These are phyloP conservation scores for Phenganax marumi DNA, from an alignment of 92 coral and sea anemone species.

Conservation along the genomic window DNA sequence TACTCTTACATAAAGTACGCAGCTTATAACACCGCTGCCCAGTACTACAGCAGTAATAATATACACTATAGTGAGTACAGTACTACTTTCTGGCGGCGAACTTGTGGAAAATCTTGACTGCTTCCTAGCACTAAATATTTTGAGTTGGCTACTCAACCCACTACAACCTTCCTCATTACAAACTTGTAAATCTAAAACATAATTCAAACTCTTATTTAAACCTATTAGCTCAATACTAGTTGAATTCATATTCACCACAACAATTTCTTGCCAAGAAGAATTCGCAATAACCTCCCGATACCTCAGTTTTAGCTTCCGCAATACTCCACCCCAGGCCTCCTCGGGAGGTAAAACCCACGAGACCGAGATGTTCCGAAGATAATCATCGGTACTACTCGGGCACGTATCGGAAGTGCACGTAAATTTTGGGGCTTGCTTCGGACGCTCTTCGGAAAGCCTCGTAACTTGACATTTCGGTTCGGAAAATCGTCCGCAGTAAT, in stretches of 20 bases:
- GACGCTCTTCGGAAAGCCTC: conserved; percentile 31
- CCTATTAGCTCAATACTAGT: not conserved
- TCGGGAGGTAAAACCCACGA: conserved; percentile 23
- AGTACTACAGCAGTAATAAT: not conserved
- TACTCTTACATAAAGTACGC: not conserved
- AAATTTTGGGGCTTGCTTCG: conserved; percentile 22
- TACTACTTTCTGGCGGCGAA: not conserved
- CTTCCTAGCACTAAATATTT: not conserved
- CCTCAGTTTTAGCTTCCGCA: not conserved
- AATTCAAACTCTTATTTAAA: not conserved
- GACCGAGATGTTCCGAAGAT: conserved; percentile 21
- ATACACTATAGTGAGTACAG: not conserved
- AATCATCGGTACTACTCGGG: conserved; percentile 8
- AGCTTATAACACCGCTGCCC: not conserved
- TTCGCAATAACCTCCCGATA: not conserved
- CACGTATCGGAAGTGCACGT: conserved; percentile 34
- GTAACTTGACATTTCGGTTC: conserved; percentile 15
- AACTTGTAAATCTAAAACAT: not conserved
- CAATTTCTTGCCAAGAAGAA: not conserved
- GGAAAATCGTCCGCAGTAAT: not conserved
- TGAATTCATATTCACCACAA: not conserved
- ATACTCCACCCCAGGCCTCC: conserved; percentile 23
- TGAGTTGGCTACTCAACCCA: not conserved
- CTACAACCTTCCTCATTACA: conserved; percentile 31
- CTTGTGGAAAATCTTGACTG: not conserved